Base-by-base conservation (phyloP, 2,888 invertebrate genomes). In the Lasius fuliginosus region DNA sequence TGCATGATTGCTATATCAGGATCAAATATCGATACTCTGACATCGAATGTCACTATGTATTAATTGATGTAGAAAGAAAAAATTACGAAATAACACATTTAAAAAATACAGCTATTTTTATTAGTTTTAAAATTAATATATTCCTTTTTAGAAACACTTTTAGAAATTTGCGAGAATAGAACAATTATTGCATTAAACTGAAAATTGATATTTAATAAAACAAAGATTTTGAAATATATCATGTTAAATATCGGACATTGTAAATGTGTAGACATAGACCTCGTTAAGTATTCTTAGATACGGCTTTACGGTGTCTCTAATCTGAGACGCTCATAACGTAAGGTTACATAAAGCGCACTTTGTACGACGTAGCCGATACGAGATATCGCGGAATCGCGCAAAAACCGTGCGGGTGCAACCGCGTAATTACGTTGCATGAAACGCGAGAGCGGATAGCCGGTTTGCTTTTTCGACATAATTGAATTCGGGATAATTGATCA, bases 401-500 rank as follows among this genome's bases (percentile, higher is more conserved):
- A 79, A 79, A 79, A 46, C 27, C 60, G 71, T 58, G 58, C 69
- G 58, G 69, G 46, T 79, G 69, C 71, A 71, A 79, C 77, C 69
- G 58, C 79, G 71, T 71, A 79, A 79, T 79, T 79, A 71, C 69
- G 46, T 36, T 42, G 42, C 42, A 69, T 33, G 79, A n/a, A 69
- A 79, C 58, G 33, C 58, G 71, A 60, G 60, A 79, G 42, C 58
- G 46, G 71, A 69, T 67, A 79, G 58, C 58, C 33, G 77, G 58
- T 15, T 65, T 77, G 42, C 58, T 79, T 79, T 79, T 71, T 79
- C 71, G 42, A 79, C 46, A 58, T 79, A 79, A 79, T 79, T 79
- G 71, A 79, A 79, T 79, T 69, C 71, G 79, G 71, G 71, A 79
- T 79, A 79, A 79, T 79, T 79, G 79, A 79, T 79, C 79, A 42